These are phyloP conservation scores for Zygaena filipendulae DNA, from an alignment of 2,888 invertebrate genomes.

Conservation along the genomic window DNA sequence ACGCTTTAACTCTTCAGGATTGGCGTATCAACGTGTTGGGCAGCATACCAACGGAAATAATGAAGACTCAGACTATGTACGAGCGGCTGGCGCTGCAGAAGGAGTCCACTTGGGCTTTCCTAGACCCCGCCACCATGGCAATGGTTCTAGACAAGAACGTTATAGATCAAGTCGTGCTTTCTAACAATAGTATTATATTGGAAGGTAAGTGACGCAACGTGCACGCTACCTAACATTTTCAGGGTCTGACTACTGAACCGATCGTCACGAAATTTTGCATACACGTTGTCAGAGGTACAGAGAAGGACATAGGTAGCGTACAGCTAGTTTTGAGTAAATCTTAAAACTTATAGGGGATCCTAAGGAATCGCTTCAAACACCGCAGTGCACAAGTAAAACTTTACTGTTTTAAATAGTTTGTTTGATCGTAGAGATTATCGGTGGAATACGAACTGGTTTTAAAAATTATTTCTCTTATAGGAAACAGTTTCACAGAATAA, in stretches of 20 bases:
- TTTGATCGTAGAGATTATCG: too few species aligned
- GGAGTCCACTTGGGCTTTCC: slow-evolving; percentile 28
- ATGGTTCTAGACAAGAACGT: slow-evolving; percentile 21
- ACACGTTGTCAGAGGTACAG: too few species aligned
- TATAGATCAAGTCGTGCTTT: background rate
- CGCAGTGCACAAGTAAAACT: background rate
- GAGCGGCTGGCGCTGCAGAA: slow-evolving; percentile 30
- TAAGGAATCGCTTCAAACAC: background rate
- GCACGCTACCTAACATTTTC: too few species aligned
- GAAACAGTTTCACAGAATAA: too few species aligned
- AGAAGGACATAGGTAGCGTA: too few species aligned
- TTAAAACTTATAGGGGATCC: too few species aligned
- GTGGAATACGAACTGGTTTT: too few species aligned
- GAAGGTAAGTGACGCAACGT: background rate
- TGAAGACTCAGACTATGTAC: slow-evolving; percentile 36
- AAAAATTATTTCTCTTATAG: too few species aligned
- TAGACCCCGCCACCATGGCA: slow-evolving; percentile 42
- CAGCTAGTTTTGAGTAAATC: too few species aligned
- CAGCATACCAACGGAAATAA: slow-evolving; percentile 34
- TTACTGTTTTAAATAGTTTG: too few species aligned
- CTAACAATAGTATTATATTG: background rate
- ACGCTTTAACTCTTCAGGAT: slow-evolving; percentile 22
- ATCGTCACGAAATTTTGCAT: too few species aligned
- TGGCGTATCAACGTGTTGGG: slow-evolving; percentile 42
- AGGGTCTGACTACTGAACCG: too few species aligned